Evolutionary conservation across 2,113 vertebrate genomes (phyloP).

Genomic region (Eonycteris spelaea): DNA sequence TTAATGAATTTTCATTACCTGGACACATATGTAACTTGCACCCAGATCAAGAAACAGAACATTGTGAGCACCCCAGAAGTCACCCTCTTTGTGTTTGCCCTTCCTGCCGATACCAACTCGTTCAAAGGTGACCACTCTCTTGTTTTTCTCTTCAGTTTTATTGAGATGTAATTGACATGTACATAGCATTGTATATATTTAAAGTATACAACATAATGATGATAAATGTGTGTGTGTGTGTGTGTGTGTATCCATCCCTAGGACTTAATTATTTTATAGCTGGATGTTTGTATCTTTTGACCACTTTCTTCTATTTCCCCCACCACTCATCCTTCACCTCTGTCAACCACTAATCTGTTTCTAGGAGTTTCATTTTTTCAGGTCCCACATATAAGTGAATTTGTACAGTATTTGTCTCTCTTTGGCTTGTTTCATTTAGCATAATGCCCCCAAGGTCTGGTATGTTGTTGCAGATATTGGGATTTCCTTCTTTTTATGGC

Average conservation of each 20-base stretch:
- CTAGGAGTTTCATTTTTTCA: neutral
- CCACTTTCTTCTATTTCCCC: neutral
- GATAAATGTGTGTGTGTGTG: neutral
- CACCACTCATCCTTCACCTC: neutral
- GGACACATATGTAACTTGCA: neutral
- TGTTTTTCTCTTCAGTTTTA: neutral
- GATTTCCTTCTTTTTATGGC: neutral
- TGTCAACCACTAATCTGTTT: neutral
- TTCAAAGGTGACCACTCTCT: neutral
- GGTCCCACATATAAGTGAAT: neutral
- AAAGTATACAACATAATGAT: neutral
- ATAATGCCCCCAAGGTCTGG: neutral
- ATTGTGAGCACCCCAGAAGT: neutral
- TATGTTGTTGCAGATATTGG: neutral
- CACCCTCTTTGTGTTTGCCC: neutral
- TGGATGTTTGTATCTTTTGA: neutral
- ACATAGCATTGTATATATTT: neutral
- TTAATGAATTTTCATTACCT: neutral
- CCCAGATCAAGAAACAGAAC: neutral
- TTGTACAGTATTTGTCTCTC: neutral
- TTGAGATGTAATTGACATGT: neutral
- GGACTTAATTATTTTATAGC: neutral
- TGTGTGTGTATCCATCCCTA: neutral
- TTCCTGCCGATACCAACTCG: neutral
- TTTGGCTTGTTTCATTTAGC: neutral